A percentile compares a stretch with the other conserved stretches of the same genome.
These are phyloP conservation scores for Drosophila lutescens DNA, from an alignment of 2,888 invertebrate species.

Conservation along the genomic window DNA sequence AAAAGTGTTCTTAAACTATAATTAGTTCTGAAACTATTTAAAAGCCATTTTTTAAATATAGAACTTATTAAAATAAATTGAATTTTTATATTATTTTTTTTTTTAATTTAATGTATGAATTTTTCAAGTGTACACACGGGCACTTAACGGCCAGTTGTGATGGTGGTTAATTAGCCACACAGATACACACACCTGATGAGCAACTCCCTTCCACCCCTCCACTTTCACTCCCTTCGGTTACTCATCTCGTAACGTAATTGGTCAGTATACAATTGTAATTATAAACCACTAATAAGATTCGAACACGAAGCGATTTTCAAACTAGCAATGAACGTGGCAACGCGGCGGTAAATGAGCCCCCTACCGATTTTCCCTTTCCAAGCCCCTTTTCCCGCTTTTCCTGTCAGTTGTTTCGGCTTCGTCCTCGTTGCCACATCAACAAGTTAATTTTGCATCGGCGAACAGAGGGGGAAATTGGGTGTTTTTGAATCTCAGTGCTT, in stretches of 20 bases:
- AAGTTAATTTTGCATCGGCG: slow-evolving; percentile 73
- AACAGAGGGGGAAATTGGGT: slow-evolving; percentile 1
- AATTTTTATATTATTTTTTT: too few relatives aligned
- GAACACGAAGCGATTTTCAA: slow-evolving; percentile 76
- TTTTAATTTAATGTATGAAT: too few relatives aligned
- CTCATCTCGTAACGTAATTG: slow-evolving; percentile 71
- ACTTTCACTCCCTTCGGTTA: neutral
- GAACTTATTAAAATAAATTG: too few relatives aligned
- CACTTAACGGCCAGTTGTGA: slow-evolving; percentile 59
- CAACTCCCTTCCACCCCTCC: neutral
- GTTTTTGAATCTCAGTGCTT: slow-evolving; percentile 6
- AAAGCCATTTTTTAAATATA: too few relatives aligned
- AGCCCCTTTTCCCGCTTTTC: neutral
- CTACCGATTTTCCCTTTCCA: slow-evolving; percentile 1
- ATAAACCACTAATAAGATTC: slow-evolving; percentile 81
- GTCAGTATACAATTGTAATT: slow-evolving; percentile 80
- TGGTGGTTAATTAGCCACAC: slow-evolving; percentile 68
- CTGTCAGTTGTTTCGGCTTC: slow-evolving; percentile 9
- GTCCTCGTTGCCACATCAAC: slow-evolving; percentile 66
- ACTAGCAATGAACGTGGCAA: slow-evolving; percentile 47
- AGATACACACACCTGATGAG: slow-evolving; percentile 2
- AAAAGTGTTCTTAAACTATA: too few relatives aligned
- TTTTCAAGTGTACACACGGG: slow-evolving; percentile 4
- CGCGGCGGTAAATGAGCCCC: neutral
- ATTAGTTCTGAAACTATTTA: too few relatives aligned